Conservation (phyloP, 1,140 invertebrate species). For the Melitaea cinxia region DNA sequence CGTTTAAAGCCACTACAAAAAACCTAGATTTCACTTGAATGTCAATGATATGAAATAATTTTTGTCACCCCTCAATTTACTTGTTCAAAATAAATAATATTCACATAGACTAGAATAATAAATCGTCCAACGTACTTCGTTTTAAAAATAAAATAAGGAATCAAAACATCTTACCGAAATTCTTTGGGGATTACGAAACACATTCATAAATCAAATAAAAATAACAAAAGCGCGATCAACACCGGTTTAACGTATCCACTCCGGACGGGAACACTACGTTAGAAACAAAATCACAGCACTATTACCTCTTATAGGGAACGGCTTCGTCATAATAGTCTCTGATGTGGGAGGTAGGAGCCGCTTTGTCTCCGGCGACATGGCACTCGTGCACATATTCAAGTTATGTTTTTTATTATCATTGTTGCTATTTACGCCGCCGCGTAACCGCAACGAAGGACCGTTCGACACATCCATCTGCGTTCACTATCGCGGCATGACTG, state of each 20-base stretch:
- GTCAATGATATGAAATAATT: too few species aligned
- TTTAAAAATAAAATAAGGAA: not conserved
- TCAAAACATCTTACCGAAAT: not conserved
- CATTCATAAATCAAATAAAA: not conserved
- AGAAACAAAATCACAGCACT: too few species aligned
- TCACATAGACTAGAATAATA: too few species aligned
- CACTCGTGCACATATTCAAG: constrained; percentile 84
- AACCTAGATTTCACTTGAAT: too few species aligned
- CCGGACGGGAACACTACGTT: too few species aligned
- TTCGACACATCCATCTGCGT: constrained; percentile 73
- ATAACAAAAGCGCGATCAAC: not conserved
- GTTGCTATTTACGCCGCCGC: constrained; percentile 79
- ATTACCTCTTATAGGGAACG: constrained; percentile 91
- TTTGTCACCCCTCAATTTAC: too few species aligned
- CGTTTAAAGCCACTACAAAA: too few species aligned
- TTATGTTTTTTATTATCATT: constrained; percentile 81
- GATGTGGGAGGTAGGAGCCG: constrained; percentile 86
- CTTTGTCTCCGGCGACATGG: constrained; percentile 85
- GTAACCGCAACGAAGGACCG: constrained; percentile 82
- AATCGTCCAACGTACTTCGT: too few species aligned
- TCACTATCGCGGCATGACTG: constrained; percentile 72
- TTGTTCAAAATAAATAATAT: too few species aligned
- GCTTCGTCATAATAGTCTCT: constrained; percentile 92
- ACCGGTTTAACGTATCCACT: not conserved
- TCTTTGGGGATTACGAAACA: not conserved